Conservation (phyloP, 2,113 vertebrate species). For the Poecile atricapillus region DNA sequence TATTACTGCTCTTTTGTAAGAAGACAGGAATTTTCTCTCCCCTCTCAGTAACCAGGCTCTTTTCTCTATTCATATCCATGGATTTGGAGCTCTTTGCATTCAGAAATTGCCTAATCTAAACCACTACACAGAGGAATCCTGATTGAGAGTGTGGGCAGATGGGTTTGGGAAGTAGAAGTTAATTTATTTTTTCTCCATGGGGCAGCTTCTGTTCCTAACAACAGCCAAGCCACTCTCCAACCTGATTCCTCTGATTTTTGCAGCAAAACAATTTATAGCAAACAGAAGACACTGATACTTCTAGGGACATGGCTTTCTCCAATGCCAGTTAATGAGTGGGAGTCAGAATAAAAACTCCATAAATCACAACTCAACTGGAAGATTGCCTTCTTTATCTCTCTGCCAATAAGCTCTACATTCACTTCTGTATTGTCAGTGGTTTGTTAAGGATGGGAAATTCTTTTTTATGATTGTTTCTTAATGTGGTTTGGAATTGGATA, state of each 20-base stretch:
- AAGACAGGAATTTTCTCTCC: neutral
- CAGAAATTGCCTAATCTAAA: no score
- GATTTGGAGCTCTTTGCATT: no score
- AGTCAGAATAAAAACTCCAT: neutral
- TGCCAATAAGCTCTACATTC: rapidly evolving
- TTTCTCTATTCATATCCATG: no score
- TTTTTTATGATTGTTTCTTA: neutral
- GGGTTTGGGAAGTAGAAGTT: neutral
- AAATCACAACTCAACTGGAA: neutral
- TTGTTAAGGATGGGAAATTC: neutral
- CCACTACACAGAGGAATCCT: neutral
- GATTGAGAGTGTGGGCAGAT: neutral
- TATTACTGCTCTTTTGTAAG: neutral
- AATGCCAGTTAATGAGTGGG: neutral
- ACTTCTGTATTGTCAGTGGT: neutral
- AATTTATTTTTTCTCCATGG: neutral
- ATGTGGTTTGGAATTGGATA: neutral
- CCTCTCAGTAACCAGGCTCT: no score
- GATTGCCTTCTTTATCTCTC: neutral
- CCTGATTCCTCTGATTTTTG: neutral
- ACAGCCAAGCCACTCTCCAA: neutral
- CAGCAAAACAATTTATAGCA: neutral
- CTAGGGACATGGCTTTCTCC: neutral
- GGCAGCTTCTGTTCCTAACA: neutral
- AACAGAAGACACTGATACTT: neutral